Conservation (phyloP, 2,113 vertebrate genomes). For the Urocolius indicus region DNA sequence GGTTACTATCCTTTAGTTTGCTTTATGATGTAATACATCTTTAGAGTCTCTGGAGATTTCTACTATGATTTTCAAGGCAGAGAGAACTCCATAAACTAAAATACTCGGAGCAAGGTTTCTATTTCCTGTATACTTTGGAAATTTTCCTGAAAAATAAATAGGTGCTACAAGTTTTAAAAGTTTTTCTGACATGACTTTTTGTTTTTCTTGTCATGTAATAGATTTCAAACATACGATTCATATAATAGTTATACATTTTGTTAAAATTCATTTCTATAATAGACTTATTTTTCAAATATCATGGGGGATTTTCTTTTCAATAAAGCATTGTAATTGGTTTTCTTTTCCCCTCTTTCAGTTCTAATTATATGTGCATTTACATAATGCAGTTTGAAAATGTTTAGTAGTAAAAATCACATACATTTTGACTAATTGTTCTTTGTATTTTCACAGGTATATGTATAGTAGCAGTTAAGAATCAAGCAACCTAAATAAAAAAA, state of each 20-base stretch:
- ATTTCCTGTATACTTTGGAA: slow-evolving; percentile 77
- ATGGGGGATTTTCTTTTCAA: slow-evolving; percentile 39
- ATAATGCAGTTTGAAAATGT: slow-evolving; percentile 35
- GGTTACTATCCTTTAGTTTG: slow-evolving; percentile 78
- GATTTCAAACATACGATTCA: slow-evolving; percentile 63
- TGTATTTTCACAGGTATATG: slow-evolving; percentile 64
- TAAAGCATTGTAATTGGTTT: slow-evolving; percentile 61
- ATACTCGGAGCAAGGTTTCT: slow-evolving; percentile 62
- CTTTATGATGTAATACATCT: slow-evolving; percentile 83
- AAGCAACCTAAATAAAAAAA: slow-evolving; percentile 52
- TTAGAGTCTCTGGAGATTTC: slow-evolving; percentile 67
- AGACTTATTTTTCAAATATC: slow-evolving; percentile 56
- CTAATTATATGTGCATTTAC: slow-evolving; percentile 4
- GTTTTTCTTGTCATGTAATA: slow-evolving; percentile 68
- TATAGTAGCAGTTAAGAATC: slow-evolving; percentile 4
- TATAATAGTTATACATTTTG: slow-evolving; percentile 39
- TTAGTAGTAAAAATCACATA: slow-evolving; percentile 56
- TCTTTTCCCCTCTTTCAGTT: slow-evolving; percentile 1
- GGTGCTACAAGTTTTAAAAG: slow-evolving; percentile 68
- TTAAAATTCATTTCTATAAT: slow-evolving; percentile 42
- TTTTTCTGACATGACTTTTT: slow-evolving; percentile 74
- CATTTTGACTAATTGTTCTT: slow-evolving; percentile 66
- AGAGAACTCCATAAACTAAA: slow-evolving; percentile 77
- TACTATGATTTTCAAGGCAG: slow-evolving; percentile 71
- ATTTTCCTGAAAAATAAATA: slow-evolving; percentile 79